A percentile compares a stretch with the other conserved stretches of the same genome.
Evolutionary conservation across 2,113 vertebrate genomes (phyloP).

Genomic region (Collichthys lucidus): DNA sequence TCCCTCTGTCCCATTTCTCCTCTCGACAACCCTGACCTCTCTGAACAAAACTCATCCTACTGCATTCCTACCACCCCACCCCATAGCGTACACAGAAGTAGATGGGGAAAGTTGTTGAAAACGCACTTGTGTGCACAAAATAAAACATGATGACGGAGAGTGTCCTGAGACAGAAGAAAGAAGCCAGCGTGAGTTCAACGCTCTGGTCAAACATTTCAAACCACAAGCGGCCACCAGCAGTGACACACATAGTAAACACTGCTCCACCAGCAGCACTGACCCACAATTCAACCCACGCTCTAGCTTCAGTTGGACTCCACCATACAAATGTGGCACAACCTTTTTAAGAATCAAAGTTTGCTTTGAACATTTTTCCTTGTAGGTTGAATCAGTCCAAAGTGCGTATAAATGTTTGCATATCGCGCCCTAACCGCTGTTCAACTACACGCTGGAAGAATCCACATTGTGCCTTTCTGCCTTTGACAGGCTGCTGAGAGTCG

Average conservation of each 20-base stretch:
- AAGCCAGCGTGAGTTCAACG: neutral
- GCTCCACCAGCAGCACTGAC: constrained; percentile 18
- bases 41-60: neutral
- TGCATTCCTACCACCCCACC: neutral
- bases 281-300: constrained; percentile 24
- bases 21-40: neutral
- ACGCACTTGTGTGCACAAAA: neutral
- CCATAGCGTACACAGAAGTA: too few species aligned
- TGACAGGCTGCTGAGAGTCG: constrained; percentile 41
- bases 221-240: constrained; percentile 20
- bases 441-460: neutral
- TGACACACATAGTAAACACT: constrained; percentile 28
- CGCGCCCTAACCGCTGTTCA: neutral
- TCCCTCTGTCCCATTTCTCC: constrained; percentile 18
- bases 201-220: constrained; percentile 11
- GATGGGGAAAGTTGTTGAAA: neutral
- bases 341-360: neutral
- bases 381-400: neutral
- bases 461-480: neutral
- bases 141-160: neutral
- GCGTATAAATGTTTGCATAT: neutral
- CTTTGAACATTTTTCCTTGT: neutral
- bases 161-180: neutral
- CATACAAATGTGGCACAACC: neutral
- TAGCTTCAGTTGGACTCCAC: neutral